Base-by-base conservation (phyloP, 1,140 invertebrate species). In the Cotesia typhae region DNA sequence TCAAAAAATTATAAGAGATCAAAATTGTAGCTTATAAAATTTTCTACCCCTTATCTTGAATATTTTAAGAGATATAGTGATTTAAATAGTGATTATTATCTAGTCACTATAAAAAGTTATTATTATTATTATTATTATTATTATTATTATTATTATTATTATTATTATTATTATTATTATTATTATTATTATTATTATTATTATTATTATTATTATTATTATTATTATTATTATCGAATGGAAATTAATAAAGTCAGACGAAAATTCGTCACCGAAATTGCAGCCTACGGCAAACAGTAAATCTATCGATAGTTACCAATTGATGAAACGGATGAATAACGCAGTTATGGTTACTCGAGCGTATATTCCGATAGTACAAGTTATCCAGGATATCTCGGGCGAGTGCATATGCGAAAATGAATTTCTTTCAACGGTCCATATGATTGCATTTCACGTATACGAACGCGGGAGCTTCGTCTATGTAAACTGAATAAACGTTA, bases 261-360 rank as follows among this genome's bases (percentile, higher is more conserved):
- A 20, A 59, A 20, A 35, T 20, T 59, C 17, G 53, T 47, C 57
- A 59, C 9, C 4, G 57, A 59, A 17, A 28, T 28, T 59, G 3
- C 4, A 59, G 41, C 20, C 57, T 28, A 28, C 7, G 57, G 14
- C 57, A 17, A 59, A 20, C 20, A 28, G 17, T 20, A 59, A 59
- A 59, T 20, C 57, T 59, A 59, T 59, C 57, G 57, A 59, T 59
- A 59, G 17, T 1, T 59, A 20, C 4, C 17, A 28, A 28, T 20
- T 59, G 57, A 59, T 59, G 57, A 59, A 59, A 59, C 20, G 57
- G 57, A 59, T 59, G 57, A 59, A 59, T 59, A 59, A 59, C 57
- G 20, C n/a, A 55, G 57, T 59, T 59, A 59, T 20, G 57, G 57
- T 59, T 20, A 59, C 20, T 59, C 57, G 57, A 59, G 57, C 57